Percentiles rank a stretch among this genome's conserved stretches.
These are phyloP conservation scores for Cyrtonyx montezumae DNA, from an alignment of 2,113 vertebrate genomes.

Conservation along the genomic window DNA sequence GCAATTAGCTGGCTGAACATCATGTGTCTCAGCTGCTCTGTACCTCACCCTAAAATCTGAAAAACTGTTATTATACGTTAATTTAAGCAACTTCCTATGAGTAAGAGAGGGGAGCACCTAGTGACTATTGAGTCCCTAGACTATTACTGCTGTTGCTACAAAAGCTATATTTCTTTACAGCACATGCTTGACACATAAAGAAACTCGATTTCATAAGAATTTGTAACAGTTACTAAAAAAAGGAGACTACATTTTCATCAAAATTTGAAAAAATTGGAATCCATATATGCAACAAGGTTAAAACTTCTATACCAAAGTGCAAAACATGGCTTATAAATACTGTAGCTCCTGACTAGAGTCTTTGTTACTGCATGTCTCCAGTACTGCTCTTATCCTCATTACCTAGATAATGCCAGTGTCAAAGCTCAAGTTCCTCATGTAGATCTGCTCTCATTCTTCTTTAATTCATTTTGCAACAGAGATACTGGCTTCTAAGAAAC, in stretches of 20 bases:
- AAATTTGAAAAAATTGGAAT: background rate
- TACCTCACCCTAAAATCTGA: background rate
- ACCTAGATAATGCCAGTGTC: background rate
- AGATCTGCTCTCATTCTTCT: background rate
- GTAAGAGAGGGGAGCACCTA: background rate
- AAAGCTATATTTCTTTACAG: background rate
- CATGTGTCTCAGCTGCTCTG: background rate
- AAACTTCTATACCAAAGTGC: background rate
- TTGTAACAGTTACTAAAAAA: background rate
- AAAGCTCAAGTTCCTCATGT: background rate
- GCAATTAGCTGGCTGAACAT: slow-evolving; percentile 6
- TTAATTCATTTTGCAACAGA: background rate
- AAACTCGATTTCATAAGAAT: background rate
- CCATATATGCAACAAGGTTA: background rate
- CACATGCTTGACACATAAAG: background rate
- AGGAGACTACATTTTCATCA: background rate
- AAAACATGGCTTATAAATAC: background rate
- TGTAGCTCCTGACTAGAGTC: background rate
- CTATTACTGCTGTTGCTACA: background rate
- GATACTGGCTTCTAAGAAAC: background rate
- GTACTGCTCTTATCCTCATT: background rate
- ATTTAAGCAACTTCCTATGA: background rate
- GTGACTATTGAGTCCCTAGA: background rate
- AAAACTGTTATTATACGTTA: background rate
- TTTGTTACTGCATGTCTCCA: background rate